Conservation (phyloP, 2,888 invertebrate species). For the Scaptomyza caliginosa region DNA sequence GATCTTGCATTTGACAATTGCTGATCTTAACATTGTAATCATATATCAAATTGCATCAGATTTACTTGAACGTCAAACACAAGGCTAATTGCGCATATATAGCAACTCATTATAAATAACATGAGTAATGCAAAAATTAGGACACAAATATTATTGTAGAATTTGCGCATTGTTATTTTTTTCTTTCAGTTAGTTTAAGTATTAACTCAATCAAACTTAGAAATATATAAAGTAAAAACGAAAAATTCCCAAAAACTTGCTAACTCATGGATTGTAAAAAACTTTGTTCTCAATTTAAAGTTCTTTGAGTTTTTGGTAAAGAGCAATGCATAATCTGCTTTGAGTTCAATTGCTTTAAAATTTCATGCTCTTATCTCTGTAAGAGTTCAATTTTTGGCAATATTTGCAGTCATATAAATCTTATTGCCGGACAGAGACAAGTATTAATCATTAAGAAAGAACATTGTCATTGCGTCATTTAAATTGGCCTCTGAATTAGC, state of each 20-base stretch:
- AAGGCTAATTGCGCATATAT: not conserved
- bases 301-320: not conserved
- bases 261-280: not conserved
- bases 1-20: not conserved
- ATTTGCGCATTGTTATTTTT: too few species aligned
- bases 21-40: conserved; percentile 48
- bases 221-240: too few species aligned
- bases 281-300: not conserved
- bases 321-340: not conserved
- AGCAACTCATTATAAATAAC: not conserved
- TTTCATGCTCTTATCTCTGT: not conserved
- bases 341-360: not conserved
- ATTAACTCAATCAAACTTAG: too few species aligned
- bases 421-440: not conserved
- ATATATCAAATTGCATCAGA: conserved; percentile 12
- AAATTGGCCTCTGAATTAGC: not conserved
- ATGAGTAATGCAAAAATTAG: not conserved
- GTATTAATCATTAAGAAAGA: not conserved
- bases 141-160: not conserved
- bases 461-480: not conserved
- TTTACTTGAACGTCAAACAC: too few species aligned
- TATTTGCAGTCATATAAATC: not conserved
- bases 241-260: not conserved
- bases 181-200: too few species aligned
- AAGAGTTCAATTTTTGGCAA: not conserved